Conservation (phyloP, 2,797 vertebrate species). For the Thripadectes ignobilis region DNA sequence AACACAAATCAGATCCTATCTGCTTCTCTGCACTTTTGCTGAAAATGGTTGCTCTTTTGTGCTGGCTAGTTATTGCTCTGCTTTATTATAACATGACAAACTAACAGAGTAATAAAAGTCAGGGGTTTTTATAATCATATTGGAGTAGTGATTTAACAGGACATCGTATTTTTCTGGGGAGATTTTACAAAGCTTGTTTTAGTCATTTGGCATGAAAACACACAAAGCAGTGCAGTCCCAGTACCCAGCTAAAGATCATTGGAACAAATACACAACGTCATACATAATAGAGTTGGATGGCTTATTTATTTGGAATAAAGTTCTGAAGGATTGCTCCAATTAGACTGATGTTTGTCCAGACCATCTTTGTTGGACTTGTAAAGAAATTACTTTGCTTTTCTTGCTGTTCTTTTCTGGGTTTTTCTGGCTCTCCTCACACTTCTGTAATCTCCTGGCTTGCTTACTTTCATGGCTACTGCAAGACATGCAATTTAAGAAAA, state of each 20-base stretch:
- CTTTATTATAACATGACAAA: conserved; percentile 32
- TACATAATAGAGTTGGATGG: neutral
- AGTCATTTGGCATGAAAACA: conserved; percentile 12
- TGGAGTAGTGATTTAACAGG: neutral
- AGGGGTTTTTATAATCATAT: neutral
- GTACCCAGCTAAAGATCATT: neutral
- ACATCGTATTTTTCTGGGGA: neutral
- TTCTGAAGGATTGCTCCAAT: conserved; percentile 10
- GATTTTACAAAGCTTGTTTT: conserved; percentile 21
- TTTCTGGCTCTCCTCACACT: neutral
- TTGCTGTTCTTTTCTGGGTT: neutral
- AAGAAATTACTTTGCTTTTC: neutral
- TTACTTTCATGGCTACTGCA: neutral
- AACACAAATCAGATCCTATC: conserved; percentile 6
- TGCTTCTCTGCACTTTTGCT: neutral
- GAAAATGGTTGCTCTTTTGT: neutral
- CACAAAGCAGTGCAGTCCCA: neutral
- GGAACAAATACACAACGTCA: neutral
- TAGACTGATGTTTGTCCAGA: conserved; percentile 26
- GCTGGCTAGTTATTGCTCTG: neutral
- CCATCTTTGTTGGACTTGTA: neutral
- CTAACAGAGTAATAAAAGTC: conserved; percentile 6
- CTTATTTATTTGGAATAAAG: conserved; percentile 45
- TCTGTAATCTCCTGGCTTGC: neutral
- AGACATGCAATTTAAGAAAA: neutral